Percentiles rank a stretch among this genome's conserved stretches.
Conservation (phyloP, 2,113 vertebrate species). For the Gnathonemus longibarbis region DNA sequence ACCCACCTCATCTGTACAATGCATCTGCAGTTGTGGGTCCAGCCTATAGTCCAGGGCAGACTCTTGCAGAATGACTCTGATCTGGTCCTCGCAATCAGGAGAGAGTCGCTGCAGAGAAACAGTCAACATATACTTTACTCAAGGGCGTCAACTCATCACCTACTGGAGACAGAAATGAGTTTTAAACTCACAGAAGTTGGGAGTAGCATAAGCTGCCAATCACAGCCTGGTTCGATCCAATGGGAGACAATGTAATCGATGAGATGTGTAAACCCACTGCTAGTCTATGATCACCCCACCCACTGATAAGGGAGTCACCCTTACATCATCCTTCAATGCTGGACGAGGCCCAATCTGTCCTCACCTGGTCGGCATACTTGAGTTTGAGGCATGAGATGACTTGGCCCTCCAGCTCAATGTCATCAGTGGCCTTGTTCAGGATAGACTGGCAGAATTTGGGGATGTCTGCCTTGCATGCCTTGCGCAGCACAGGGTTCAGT, state of each 20-base stretch:
- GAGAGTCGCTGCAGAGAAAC: slow-evolving; percentile 74
- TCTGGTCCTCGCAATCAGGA: slow-evolving; percentile 92
- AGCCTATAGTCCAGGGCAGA: slow-evolving; percentile 92
- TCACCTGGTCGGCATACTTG: slow-evolving; percentile 93
- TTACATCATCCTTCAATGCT: background rate
- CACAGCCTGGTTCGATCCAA: background rate
- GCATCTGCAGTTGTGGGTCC: slow-evolving; percentile 91
- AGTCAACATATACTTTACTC: background rate
- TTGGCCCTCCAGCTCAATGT: slow-evolving; percentile 86
- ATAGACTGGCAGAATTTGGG: slow-evolving; percentile 91
- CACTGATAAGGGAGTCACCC: background rate
- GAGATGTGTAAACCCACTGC: background rate
- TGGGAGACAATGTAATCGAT: background rate
- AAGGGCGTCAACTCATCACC: background rate
- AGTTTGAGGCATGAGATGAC: slow-evolving; percentile 94
- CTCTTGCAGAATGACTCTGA: slow-evolving; percentile 88
- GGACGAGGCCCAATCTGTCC: background rate
- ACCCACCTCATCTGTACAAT: slow-evolving; percentile 86
- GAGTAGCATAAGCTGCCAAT: background rate
- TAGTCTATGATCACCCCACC: background rate
- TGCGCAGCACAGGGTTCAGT: slow-evolving; percentile 86
- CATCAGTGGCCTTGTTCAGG: slow-evolving; percentile 79
- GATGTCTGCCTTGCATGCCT: slow-evolving; percentile 95
- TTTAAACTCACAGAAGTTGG: background rate
- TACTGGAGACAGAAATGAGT: background rate